Evolutionary conservation across 2,797 vertebrate species (phyloP), one percentile per base, ranked within the genome.

Genomic region (Ammospiza maritima): DNA sequence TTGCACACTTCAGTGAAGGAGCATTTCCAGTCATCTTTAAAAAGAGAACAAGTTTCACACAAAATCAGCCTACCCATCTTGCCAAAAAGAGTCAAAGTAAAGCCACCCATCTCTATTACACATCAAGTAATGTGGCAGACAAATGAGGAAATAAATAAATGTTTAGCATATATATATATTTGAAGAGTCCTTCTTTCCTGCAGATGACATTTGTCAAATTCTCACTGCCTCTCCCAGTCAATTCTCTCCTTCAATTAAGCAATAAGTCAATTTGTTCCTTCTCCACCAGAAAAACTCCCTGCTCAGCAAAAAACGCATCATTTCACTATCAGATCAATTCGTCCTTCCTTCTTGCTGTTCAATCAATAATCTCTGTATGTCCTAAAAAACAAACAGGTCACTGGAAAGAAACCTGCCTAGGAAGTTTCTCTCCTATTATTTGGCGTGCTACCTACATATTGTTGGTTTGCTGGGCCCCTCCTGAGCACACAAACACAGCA

Each of bases 261-360:
- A 91, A 91, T 97, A 95, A 93, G 57, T 93, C 85, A 82, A 94
- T 96, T 72, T 73, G 34, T 56, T 89, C 86, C 32, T 89, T 85
- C 50, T 51, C 61, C 53, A 47, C 44, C 42, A 67, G 64, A 92
- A 94, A 93, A 94, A 83, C 70, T 22, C 32, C 48, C 21, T n/a
- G 74, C 71, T 96, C 96, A 94, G 93, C 94, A 91, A 94, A 95
- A 96, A 94, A 71, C 16, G 18, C 34, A 74, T 64, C 21, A 65
- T 73, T 88, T 86, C 79, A n/a, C 89, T 81, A 71, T 90, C 85
- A 93, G 85, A 96, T 96, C 93, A 91, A 93, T 96, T 88, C 36
- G 54, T 47, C 51, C 60, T 93, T 85, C 69, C 75, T 54, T 73
- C 60, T 88, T 0, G 0, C 48, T 21, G 60, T 44, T 78, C 42